Conservation (phyloP, 1,140 invertebrate species). For the Drosophila tropicalis region DNA sequence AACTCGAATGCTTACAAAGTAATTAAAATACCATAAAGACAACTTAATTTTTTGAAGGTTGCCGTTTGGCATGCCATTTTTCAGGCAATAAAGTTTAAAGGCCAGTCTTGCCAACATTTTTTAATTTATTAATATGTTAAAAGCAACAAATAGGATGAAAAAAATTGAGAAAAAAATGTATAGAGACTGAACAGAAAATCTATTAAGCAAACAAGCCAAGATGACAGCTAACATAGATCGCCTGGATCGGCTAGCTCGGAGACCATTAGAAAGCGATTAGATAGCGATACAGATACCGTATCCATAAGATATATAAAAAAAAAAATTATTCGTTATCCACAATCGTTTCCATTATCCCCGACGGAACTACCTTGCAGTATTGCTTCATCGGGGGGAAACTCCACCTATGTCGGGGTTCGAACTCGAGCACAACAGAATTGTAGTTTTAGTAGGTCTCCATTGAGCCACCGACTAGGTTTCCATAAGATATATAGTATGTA, state of each 20-base stretch:
- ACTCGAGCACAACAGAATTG: too few relatives aligned
- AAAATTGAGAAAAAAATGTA: too few relatives aligned
- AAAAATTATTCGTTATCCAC: too few relatives aligned
- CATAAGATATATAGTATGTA: constrained; percentile 31
- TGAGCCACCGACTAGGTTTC: too few relatives aligned
- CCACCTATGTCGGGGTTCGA: too few relatives aligned
- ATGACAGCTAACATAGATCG: constrained; percentile 79
- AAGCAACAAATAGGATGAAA: constrained; percentile 21
- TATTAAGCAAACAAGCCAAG: constrained; percentile 74
- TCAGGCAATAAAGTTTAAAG: constrained; percentile 74
- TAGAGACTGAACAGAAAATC: constrained; percentile 49
- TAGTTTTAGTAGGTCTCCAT: too few relatives aligned
- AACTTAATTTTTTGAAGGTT: constrained; percentile 80
- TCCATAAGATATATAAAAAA: constrained; percentile 32
- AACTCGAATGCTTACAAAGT: constrained; percentile 31
- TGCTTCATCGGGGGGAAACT: too few relatives aligned
- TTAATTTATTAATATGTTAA: constrained; percentile 81
- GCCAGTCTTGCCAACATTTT: constrained; percentile 60
- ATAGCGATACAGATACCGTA: constrained; percentile 75
- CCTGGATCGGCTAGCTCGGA: constrained; percentile 48
- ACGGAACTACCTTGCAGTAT: too few relatives aligned
- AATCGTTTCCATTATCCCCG: too few relatives aligned
- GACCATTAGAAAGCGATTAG: constrained; percentile 80
- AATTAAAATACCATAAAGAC: constrained; percentile 48
- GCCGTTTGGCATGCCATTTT: constrained; percentile 71